Evolutionary conservation across 2,888 invertebrate species (phyloP).

Genomic region (Phymatocera aterrima): DNA sequence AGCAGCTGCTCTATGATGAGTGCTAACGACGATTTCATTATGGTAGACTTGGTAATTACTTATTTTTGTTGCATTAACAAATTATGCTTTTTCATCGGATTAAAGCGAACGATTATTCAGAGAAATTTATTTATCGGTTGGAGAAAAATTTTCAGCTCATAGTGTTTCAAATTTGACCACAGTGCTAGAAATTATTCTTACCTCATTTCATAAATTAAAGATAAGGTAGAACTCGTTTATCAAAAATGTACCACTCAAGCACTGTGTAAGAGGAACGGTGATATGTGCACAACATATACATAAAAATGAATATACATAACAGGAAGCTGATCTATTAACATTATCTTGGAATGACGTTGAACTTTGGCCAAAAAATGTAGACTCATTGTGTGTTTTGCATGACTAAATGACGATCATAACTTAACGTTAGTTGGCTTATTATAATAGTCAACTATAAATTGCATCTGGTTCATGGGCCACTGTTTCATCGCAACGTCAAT

Average conservation of each 20-base stretch:
- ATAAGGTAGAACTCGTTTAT: not conserved
- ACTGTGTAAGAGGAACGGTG: not conserved
- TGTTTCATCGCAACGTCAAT: not conserved
- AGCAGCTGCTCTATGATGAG: constrained; percentile 76
- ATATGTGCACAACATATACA: not conserved
- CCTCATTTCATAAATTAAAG: not conserved
- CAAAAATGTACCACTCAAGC: not conserved
- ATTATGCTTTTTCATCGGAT: constrained; percentile 49
- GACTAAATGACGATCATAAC: constrained; percentile 15
- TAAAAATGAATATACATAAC: not conserved
- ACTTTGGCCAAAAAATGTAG: constrained; percentile 25
- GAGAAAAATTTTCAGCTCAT: not conserved
- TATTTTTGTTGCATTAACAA: constrained; percentile 57
- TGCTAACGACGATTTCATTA: constrained; percentile 82
- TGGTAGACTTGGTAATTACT: constrained; percentile 83
- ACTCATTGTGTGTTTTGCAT: constrained; percentile 34
- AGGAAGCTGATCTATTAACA: constrained; percentile 36
- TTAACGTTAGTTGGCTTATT: not conserved
- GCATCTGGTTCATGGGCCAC: constrained; percentile 16
- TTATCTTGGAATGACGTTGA: constrained; percentile 35
- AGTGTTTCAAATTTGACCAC: not conserved
- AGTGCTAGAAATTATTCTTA: no score
- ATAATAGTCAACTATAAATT: constrained; percentile 9
- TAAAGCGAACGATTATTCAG: not conserved
- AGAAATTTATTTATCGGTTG: not conserved